Evolutionary conservation across 2,113 vertebrate genomes (phyloP).

Genomic region (Hirundichthys speculiger): DNA sequence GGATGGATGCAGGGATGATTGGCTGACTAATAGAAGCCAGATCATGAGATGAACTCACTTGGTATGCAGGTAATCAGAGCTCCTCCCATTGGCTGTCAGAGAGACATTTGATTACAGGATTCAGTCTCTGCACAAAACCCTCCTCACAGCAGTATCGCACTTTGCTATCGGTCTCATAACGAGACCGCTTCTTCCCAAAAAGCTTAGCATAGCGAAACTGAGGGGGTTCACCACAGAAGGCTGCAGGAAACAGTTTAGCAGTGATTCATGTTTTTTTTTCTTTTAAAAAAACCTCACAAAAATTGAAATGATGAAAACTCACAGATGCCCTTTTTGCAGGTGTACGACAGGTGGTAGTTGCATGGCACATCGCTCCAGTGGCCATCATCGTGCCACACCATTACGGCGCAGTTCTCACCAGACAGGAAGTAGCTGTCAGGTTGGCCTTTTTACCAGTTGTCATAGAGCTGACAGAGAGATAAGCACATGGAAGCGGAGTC

Average conservation of each 20-base stretch:
- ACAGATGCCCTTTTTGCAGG: conserved; percentile 95
- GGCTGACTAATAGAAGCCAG: too few species aligned
- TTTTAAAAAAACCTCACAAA: background rate
- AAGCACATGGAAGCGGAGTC: too few species aligned
- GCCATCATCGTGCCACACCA: conserved; percentile 92
- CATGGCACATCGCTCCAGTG: conserved; percentile 96
- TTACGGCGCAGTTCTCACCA: conserved; percentile 94
- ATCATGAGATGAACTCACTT: conserved; percentile 64
- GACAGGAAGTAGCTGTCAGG: conserved; percentile 98
- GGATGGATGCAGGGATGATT: too few species aligned
- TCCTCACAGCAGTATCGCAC: conserved; percentile 86
- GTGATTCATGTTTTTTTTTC: background rate
- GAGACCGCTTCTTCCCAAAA: conserved; percentile 82
- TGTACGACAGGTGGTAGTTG: conserved; percentile 97
- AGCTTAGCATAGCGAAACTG: conserved; percentile 77
- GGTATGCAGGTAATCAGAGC: conserved; percentile 84
- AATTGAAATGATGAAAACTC: conserved; percentile 59
- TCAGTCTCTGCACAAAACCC: conserved; percentile 84
- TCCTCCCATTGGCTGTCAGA: conserved; percentile 86
- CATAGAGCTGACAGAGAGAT: conserved; percentile 84
- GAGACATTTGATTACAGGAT: conserved; percentile 86
- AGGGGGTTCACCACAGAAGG: conserved; percentile 85
- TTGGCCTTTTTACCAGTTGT: conserved; percentile 93
- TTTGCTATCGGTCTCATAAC: conserved; percentile 83
- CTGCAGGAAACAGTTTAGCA: conserved; percentile 41